phyloP scores from a whole-genome alignment of 2,797 vertebrate genomes.

The Clarias pachynema region DNA sequence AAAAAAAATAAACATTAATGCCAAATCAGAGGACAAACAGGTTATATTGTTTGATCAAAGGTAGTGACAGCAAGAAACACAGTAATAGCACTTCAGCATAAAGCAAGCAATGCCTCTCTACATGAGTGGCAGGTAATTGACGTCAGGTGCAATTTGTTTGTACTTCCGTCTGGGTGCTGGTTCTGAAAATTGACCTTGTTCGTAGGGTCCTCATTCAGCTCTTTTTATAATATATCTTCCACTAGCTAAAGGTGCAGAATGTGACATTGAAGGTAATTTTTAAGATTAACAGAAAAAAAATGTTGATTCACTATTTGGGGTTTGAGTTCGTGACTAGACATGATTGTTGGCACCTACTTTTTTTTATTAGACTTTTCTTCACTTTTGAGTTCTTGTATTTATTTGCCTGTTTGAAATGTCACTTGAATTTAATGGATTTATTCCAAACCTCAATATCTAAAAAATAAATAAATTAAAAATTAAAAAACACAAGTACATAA shows the following conservation, averaged over 20 bases:
- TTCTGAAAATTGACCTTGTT: conserved; percentile 10
- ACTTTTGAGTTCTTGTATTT: not conserved
- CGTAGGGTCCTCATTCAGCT: not conserved
- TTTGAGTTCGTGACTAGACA: not conserved
- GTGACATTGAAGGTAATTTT: conserved; percentile 5
- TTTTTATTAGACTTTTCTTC: conserved; percentile 6
- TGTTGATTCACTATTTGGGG: not conserved
- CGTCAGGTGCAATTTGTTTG: not conserved
- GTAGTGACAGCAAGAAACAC: not conserved
- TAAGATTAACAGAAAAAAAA: not conserved
- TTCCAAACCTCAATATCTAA: not conserved
- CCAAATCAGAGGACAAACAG: not conserved
- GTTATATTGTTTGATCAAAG: not conserved
- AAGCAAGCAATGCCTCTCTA: not conserved
- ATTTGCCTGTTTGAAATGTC: not conserved
- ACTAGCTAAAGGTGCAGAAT: not conserved
- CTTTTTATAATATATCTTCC: not conserved
- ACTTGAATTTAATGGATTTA: not conserved
- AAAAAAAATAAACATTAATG: not conserved
- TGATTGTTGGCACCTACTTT: not conserved
- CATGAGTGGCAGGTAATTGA: not conserved
- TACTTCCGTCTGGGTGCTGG: not conserved
- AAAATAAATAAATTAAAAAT: no score
- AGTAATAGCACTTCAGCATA: not conserved
- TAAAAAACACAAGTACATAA: not conserved